These are phyloP conservation scores for Grus americana DNA, from an alignment of 2,113 vertebrate genomes.

Conservation along the genomic window DNA sequence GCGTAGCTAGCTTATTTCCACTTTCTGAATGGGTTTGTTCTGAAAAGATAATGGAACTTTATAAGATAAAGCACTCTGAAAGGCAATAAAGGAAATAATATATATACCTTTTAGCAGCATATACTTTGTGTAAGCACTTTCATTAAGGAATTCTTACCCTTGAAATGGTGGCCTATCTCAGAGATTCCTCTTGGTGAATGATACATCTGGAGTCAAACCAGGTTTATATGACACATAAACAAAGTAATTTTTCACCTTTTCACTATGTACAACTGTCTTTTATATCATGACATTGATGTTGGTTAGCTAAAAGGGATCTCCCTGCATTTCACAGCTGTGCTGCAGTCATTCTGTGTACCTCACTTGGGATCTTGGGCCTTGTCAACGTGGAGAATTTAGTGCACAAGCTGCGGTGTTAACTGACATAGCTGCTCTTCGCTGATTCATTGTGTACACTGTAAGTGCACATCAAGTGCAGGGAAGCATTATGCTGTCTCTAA, in stretches of 20 bases:
- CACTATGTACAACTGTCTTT: fast-evolving
- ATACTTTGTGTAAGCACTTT: background rate
- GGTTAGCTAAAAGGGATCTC: background rate
- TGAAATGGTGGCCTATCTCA: background rate
- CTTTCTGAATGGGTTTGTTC: background rate
- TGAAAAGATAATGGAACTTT: background rate
- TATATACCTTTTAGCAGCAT: background rate
- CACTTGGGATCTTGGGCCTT: background rate
- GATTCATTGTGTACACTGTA: background rate
- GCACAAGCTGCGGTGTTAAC: background rate
- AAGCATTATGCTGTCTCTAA: background rate
- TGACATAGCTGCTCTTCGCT: background rate
- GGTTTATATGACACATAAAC: background rate
- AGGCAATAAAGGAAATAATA: background rate
- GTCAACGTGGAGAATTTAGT: background rate
- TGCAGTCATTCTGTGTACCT: background rate
- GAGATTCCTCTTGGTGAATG: background rate
- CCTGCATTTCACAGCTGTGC: background rate
- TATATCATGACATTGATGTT: background rate
- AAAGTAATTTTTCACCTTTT: background rate
- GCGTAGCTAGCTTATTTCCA: background rate
- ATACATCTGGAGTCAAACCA: background rate
- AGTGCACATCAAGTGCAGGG: background rate
- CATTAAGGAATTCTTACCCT: background rate
- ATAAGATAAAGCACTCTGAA: background rate